Evolutionary conservation across 2,797 vertebrate genomes (phyloP).

Genomic region (Pachyuromys duprasi): DNA sequence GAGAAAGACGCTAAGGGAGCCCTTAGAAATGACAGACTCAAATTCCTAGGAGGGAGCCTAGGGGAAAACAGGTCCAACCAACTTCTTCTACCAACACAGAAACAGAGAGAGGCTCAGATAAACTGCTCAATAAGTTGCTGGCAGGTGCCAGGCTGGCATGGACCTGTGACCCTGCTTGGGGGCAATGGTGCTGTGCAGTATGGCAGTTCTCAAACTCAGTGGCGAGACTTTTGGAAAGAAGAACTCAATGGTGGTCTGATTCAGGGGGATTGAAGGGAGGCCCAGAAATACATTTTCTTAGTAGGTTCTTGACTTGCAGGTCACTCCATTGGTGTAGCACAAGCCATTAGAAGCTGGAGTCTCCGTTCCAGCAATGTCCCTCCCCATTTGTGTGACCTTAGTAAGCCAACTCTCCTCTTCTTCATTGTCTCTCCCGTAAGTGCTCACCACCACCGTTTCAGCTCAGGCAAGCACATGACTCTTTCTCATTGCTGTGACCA

Average conservation of each 20-base stretch:
- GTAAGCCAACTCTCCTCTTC: not conserved
- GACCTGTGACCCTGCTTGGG: not conserved
- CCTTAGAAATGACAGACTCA: slow-evolving; percentile 38
- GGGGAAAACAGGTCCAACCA: not conserved
- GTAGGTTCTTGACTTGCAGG: not conserved
- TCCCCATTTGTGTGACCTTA: not conserved
- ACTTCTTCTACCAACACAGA: not conserved
- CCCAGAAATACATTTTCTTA: not conserved
- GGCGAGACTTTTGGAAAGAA: not conserved
- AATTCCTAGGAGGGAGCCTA: slow-evolving; percentile 14
- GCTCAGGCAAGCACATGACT: not conserved
- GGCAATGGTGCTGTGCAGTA: not conserved
- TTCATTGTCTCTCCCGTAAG: not conserved
- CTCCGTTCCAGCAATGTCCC: not conserved
- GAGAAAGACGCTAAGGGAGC: not conserved
- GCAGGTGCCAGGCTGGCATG: not conserved
- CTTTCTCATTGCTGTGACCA: not conserved
- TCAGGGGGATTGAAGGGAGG: not conserved
- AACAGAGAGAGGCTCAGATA: slow-evolving; percentile 24
- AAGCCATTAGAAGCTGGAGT: not conserved
- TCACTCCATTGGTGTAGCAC: not conserved
- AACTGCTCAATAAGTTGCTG: not conserved
- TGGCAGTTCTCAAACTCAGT: not conserved
- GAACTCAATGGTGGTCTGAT: not conserved
- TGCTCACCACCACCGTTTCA: not conserved